Evolutionary conservation across 2,888 invertebrate species (phyloP), one percentile per base, ranked within the genome.

Genomic region (Laothoe populi): DNA sequence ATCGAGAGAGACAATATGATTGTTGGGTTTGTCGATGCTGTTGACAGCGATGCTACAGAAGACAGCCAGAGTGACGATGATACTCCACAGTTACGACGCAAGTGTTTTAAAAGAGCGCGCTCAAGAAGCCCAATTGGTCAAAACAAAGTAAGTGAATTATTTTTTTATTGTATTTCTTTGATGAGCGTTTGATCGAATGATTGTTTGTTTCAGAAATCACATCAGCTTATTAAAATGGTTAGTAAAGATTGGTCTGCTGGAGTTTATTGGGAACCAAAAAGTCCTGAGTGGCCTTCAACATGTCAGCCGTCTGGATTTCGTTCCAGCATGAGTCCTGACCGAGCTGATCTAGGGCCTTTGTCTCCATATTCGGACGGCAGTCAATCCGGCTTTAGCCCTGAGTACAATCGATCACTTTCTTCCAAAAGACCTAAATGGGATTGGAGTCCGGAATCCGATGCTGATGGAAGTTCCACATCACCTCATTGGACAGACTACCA

Each of bases 1-100:
- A 92, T 93, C 70, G 91, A 92, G 77, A 87, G 91, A 64, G 92
- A 92, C 68, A 92, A 92, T 70, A 92, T 92, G 91, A 85, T 91
- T 23, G 88, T 92, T 26, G 90, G 90, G 3, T 92, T 92, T 68
- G 79, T 87, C 44, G 92, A 92, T 65, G 84, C 88, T 3, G 75
- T 86, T 3, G 88, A 89, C 35, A 91, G 88, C 62, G 91, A 91
- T 40, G 83, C 79, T 0, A 81, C 85, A 2, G 91, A 92, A 13
- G 86, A 88, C n/a, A 87, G 86, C 63, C 78, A 77, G 61, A 86
- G 84, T 62, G 88, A 88, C 48, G 83, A 84, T n/a, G 87, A 86
- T 11, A 73, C 67, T 19, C 61, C 71, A 16, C 70, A 70, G 48
- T 65, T 70, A 26, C 70, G 76, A 59, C 80, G 83, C 57, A 87